Evolutionary conservation across 2,888 invertebrate species (phyloP).

Genomic region (Biston stratarius): DNA sequence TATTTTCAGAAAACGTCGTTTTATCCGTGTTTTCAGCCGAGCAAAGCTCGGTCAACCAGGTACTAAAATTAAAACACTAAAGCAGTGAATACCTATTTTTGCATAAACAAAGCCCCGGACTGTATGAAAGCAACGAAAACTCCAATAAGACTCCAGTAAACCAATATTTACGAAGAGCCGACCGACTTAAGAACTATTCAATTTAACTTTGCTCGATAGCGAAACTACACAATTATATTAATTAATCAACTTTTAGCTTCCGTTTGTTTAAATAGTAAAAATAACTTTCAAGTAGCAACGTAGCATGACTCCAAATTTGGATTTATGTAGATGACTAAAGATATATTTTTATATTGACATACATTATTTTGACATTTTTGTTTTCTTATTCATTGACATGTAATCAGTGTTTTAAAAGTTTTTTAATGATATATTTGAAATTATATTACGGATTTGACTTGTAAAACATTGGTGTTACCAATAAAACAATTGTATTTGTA

Average conservation of each 20-base stretch:
- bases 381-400: too few relatives aligned
- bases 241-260: constrained; percentile 23
- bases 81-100: neutral
- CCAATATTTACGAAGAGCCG: constrained; percentile 14
- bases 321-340: too few relatives aligned
- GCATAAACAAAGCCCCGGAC: neutral
- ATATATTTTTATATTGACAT: too few relatives aligned
- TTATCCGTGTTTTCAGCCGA: too few relatives aligned
- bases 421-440: too few relatives aligned
- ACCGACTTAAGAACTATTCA: constrained; percentile 14
- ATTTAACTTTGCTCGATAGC: constrained; percentile 24
- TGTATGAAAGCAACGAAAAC: constrained; percentile 1
- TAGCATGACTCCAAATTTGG: neutral
- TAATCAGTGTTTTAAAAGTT: too few relatives aligned
- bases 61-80: neutral
- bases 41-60: too few relatives aligned
- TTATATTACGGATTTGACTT: too few relatives aligned
- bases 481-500: too few relatives aligned
- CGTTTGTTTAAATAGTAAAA: constrained; percentile 21
- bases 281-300: constrained; percentile 11
- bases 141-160: constrained; percentile 4
- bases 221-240: constrained; percentile 28
- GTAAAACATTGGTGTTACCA: too few relatives aligned
- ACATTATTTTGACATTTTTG: too few relatives aligned
- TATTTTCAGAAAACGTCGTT: too few relatives aligned